Evolutionary conservation across 2,113 vertebrate genomes (phyloP).

Genomic region (Formicarius rufipectus): DNA sequence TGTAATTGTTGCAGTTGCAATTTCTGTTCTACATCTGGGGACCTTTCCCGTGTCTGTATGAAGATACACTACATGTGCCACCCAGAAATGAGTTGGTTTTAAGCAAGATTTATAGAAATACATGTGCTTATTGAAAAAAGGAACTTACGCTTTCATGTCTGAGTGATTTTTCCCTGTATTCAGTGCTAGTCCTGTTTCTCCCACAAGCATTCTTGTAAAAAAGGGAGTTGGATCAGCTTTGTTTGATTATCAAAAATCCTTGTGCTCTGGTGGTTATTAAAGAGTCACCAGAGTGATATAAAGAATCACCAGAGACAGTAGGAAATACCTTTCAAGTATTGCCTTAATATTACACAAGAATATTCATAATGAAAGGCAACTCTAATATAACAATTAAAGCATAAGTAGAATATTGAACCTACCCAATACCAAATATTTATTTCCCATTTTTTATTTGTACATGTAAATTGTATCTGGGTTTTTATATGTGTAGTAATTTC

Average conservation of each 20-base stretch:
- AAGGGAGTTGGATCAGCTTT: background rate
- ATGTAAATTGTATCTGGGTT: background rate
- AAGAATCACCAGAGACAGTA: background rate
- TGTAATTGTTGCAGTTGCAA: background rate
- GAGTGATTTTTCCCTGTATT: background rate
- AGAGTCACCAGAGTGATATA: background rate
- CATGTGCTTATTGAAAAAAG: background rate
- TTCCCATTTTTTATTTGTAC: background rate
- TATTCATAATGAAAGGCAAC: background rate
- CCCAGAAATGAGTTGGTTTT: background rate
- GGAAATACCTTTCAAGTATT: background rate
- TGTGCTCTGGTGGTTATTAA: background rate
- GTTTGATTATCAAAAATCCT: background rate
- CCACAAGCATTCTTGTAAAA: background rate
- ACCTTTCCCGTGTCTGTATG: background rate
- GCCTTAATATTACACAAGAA: background rate
- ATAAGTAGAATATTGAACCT: background rate
- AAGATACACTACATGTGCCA: background rate
- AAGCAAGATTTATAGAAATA: background rate
- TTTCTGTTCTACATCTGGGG: background rate
- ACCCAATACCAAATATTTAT: background rate
- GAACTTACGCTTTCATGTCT: background rate
- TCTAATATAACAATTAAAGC: background rate
- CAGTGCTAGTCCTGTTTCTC: background rate
- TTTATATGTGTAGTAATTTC: background rate